Percentiles rank a stretch among this genome's conserved stretches.
Conservation (phyloP, 2,888 invertebrate species). For the Pomacea canaliculata region DNA sequence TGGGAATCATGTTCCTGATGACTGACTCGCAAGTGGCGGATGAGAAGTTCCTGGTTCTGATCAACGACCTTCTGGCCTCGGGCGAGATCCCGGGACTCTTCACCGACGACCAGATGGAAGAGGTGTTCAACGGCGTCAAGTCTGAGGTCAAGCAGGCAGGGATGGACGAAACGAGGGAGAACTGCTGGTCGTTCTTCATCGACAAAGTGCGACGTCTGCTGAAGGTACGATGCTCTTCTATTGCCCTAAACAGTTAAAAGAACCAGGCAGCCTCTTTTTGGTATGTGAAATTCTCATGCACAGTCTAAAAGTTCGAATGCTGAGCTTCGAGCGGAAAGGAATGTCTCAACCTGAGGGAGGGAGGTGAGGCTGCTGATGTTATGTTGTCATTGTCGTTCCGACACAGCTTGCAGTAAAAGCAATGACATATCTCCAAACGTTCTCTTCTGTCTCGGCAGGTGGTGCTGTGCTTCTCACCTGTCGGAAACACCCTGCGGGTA, state of each 20-base stretch:
- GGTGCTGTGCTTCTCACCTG: slow-evolving; percentile 97
- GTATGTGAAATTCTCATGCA: too few relatives aligned
- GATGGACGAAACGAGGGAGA: slow-evolving; percentile 90
- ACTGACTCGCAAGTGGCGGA: slow-evolving; percentile 95
- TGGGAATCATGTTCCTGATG: slow-evolving; percentile 95
- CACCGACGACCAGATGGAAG: slow-evolving; percentile 96
- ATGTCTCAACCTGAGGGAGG: too few relatives aligned
- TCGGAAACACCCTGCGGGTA: slow-evolving; percentile 90
- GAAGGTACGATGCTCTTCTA: slow-evolving; percentile 70
- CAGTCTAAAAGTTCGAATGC: too few relatives aligned
- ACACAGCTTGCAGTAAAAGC: too few relatives aligned
- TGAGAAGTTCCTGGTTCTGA: slow-evolving; percentile 93
- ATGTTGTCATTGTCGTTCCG: too few relatives aligned
- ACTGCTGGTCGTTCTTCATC: slow-evolving; percentile 97
- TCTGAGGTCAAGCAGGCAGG: slow-evolving; percentile 79
- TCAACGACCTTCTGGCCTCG: slow-evolving; percentile 94
- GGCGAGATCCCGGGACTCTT: slow-evolving; percentile 96
- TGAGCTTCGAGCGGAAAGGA: too few relatives aligned
- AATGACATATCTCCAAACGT: too few relatives aligned
- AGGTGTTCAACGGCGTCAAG: slow-evolving; percentile 85
- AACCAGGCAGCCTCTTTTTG: too few relatives aligned
- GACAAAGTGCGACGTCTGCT: slow-evolving; percentile 85
- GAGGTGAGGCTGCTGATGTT: too few relatives aligned
- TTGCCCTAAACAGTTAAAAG: background rate
- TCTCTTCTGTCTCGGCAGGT: slow-evolving; percentile 74